Evolutionary conservation across 2,797 vertebrate genomes (phyloP).

Genomic region (Dendrocincla fuliginosa): DNA sequence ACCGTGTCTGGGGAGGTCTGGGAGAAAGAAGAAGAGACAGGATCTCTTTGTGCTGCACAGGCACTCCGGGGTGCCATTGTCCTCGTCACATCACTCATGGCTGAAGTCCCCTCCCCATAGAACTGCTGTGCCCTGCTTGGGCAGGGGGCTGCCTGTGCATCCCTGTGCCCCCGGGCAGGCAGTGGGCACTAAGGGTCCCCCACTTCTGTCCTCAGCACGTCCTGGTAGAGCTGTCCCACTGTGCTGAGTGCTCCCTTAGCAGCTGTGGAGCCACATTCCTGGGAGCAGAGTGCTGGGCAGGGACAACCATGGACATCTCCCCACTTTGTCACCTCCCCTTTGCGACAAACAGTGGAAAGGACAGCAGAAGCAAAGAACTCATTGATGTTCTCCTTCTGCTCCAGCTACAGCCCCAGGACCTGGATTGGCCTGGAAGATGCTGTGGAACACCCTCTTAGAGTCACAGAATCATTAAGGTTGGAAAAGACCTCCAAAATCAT

Average conservation of each 20-base stretch:
- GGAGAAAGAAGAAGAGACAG: not conserved
- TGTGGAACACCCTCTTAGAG: not conserved
- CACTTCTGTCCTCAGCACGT: not conserved
- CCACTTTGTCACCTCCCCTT: not conserved
- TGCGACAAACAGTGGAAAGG: not conserved
- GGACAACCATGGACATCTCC: not conserved
- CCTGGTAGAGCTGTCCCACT: not conserved
- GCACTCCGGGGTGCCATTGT: rapidly evolving
- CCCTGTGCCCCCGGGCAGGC: not conserved
- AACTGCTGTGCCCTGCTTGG: not conserved
- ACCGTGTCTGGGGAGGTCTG: not conserved
- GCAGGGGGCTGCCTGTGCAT: not conserved
- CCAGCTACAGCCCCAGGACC: not conserved
- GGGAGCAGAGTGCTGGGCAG: not conserved
- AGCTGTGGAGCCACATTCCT: not conserved
- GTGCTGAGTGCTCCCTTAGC: not conserved
- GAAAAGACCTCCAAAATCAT: not conserved
- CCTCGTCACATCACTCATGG: not conserved
- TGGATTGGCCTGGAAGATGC: not conserved
- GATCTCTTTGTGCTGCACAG: not conserved
- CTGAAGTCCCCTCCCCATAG: not conserved
- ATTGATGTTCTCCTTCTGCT: not conserved
- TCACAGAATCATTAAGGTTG: not conserved
- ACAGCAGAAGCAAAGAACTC: not conserved
- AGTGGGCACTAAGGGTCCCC: not conserved